Conservation (phyloP, 2,113 vertebrate species). For the Sinosuthora webbiana region DNA sequence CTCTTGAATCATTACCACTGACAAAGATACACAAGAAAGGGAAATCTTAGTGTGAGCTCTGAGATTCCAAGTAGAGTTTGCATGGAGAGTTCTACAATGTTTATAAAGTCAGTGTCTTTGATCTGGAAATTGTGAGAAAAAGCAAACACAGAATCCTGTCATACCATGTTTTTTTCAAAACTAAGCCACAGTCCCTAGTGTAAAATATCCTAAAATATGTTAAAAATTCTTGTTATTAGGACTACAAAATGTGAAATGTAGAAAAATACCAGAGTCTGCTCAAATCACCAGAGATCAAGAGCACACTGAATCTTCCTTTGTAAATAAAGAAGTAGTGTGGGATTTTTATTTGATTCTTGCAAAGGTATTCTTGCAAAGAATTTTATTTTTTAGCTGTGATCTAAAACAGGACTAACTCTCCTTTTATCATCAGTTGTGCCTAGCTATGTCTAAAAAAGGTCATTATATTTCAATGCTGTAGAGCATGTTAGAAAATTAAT, state of each 20-base stretch:
- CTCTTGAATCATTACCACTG: background rate
- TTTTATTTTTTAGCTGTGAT: background rate
- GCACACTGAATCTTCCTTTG: background rate
- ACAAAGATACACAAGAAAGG: background rate
- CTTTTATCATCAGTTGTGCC: background rate
- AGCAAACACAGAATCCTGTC: background rate
- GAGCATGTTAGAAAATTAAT: background rate
- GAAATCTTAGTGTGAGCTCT: background rate
- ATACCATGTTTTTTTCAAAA: background rate
- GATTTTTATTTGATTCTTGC: background rate
- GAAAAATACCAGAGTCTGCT: background rate
- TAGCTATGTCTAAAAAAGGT: background rate
- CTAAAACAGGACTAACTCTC: background rate
- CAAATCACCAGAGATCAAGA: background rate
- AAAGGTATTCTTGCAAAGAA: background rate
- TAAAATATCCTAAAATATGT: background rate
- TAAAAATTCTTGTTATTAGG: background rate
- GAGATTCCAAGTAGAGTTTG: background rate
- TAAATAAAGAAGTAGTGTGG: background rate
- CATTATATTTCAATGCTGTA: background rate
- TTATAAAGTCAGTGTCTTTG: constrained; percentile 6
- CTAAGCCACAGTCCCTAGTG: background rate
- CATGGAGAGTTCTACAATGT: constrained; percentile 19
- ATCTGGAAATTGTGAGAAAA: constrained; percentile 25
- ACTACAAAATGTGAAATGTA: background rate